phyloP scores from a whole-genome alignment of 2,113 vertebrate genomes.

The Malurus alboscapulatus region DNA sequence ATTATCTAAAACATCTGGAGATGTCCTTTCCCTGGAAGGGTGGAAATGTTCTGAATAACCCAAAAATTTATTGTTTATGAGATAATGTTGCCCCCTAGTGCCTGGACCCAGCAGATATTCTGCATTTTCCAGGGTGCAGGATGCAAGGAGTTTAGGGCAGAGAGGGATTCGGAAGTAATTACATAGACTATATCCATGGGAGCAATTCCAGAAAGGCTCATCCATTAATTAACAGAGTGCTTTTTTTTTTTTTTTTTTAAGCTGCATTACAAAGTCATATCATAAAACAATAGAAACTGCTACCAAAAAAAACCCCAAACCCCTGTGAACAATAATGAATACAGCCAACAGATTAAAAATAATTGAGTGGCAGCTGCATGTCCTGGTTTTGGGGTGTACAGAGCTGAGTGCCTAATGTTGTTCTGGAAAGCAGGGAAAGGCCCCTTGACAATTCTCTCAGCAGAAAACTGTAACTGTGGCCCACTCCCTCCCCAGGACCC shows the following conservation, averaged over 20 bases:
- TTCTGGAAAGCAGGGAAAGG: background rate
- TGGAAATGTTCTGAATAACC: background rate
- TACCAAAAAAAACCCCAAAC: background rate
- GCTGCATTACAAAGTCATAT: background rate
- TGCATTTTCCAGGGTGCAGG: background rate
- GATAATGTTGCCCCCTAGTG: constrained; percentile 38
- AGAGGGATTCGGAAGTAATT: background rate
- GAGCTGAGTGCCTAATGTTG: background rate
- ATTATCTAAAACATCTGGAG: background rate
- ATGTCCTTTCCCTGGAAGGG: background rate
- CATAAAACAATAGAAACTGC: background rate
- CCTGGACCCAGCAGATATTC: background rate
- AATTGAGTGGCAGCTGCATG: background rate
- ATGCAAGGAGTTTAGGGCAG: background rate
- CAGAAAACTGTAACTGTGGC: background rate
- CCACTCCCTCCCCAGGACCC: background rate
- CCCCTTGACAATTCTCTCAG: background rate
- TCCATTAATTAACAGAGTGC: background rate
- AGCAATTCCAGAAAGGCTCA: background rate
- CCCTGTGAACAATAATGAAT: background rate
- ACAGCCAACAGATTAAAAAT: background rate
- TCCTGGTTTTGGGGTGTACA: background rate
- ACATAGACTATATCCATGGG: background rate
- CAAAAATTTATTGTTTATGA: background rate
- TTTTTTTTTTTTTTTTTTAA: background rate